Evolutionary conservation across 2,888 invertebrate genomes (phyloP).

Genomic region (Prosapia bicincta): DNA sequence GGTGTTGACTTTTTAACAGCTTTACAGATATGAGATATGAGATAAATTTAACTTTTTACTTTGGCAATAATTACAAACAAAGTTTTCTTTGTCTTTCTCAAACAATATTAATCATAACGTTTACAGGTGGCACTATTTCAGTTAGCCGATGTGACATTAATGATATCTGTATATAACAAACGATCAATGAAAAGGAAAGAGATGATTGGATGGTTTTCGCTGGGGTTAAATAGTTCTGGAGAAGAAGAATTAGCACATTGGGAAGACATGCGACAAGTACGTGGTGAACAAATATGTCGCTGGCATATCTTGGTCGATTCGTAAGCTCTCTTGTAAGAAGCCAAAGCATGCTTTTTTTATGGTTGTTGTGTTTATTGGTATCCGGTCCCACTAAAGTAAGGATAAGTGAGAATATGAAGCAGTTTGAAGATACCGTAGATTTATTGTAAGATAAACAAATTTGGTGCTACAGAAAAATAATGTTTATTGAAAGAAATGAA

Average conservation of each 20-base stretch:
- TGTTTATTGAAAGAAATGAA: background rate
- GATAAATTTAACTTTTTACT: too few species aligned
- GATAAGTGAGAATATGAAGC: too few species aligned
- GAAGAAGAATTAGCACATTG: constrained; percentile 90
- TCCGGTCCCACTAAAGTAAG: background rate
- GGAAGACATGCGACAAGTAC: constrained; percentile 84
- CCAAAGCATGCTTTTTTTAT: background rate
- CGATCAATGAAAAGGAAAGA: constrained; percentile 92
- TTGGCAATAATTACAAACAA: too few species aligned
- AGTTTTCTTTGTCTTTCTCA: too few species aligned
- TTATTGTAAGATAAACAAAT: background rate
- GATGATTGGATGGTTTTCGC: constrained; percentile 95
- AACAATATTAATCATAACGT: too few species aligned
- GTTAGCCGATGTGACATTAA: constrained; percentile 89
- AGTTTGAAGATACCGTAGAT: background rate
- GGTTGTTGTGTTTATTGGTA: background rate
- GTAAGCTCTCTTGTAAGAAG: constrained; percentile 34
- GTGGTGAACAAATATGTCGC: constrained; percentile 85
- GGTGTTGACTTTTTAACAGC: too few species aligned
- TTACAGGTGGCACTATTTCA: constrained; percentile 88
- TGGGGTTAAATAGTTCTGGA: constrained; percentile 88
- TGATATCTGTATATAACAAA: constrained; percentile 90
- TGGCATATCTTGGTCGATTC: constrained; percentile 84
- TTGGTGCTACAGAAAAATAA: background rate
- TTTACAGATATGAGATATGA: too few species aligned